Evolutionary conservation across 2,113 vertebrate species (phyloP).

Genomic region (Eulemur macaco): DNA sequence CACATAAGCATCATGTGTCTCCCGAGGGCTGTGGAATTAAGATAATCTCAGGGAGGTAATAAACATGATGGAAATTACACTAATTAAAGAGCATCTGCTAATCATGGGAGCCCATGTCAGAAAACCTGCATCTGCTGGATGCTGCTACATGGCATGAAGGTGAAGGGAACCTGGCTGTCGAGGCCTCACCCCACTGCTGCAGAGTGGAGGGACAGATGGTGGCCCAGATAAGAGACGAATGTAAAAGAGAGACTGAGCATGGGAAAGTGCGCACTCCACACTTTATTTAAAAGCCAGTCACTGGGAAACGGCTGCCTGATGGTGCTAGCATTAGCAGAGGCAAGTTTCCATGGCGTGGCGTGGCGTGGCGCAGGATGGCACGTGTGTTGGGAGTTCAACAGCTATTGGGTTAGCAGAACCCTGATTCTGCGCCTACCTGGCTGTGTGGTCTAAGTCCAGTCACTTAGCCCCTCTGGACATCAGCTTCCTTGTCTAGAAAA

Average conservation of each 20-base stretch:
- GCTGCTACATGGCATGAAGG: constrained; percentile 19
- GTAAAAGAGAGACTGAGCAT: background rate
- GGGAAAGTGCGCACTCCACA: background rate
- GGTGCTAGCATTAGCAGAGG: background rate
- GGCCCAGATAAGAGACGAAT: background rate
- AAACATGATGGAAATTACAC: background rate
- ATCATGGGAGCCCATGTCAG: constrained; percentile 24
- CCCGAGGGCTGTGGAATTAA: background rate
- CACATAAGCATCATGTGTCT: background rate
- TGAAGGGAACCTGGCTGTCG: background rate
- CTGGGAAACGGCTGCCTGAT: background rate
- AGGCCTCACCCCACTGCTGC: background rate
- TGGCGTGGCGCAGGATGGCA: background rate
- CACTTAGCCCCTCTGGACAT: background rate
- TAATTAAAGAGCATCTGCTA: constrained; percentile 61
- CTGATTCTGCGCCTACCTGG: background rate
- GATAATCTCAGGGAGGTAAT: constrained; percentile 44
- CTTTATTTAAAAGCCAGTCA: constrained; percentile 37
- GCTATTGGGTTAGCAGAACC: background rate
- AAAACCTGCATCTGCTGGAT: constrained; percentile 40
- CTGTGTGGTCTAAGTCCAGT: background rate
- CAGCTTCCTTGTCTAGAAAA: background rate
- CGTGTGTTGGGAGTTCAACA: background rate
- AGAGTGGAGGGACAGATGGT: constrained; percentile 54
- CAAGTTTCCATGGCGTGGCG: background rate